Evolutionary conservation across 2,797 vertebrate genomes (phyloP).

Genomic region (Acestrorhynchus altus): DNA sequence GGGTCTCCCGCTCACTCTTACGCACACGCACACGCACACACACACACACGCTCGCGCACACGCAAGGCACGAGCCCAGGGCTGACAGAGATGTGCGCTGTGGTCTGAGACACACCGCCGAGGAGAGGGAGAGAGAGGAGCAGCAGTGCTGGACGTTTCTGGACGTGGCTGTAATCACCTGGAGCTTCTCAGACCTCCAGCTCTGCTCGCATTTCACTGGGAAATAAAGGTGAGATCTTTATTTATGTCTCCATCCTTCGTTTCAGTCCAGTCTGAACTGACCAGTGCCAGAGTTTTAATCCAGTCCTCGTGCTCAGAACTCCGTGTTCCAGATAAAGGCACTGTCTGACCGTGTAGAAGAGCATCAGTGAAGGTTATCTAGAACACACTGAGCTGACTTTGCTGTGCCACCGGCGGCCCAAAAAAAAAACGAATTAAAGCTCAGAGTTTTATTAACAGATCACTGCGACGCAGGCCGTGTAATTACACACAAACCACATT

Average conservation of each 20-base stretch:
- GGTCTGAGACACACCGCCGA: constrained; percentile 8
- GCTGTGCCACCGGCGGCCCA: not conserved
- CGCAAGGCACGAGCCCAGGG: not conserved
- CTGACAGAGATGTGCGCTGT: constrained; percentile 58
- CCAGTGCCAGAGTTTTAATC: no score
- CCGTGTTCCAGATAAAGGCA: no score
- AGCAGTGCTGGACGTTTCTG: constrained; percentile 25
- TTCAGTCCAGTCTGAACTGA: not conserved
- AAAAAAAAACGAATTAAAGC: constrained; percentile 36
- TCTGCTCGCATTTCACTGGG: not conserved
- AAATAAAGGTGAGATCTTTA: constrained; percentile 27
- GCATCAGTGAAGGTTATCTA: not conserved
- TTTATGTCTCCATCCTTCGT: not conserved
- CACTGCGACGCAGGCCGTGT: constrained; percentile 73
- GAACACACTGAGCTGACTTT: not conserved
- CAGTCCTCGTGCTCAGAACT: no score
- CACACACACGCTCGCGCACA: not conserved
- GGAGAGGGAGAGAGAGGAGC: not conserved
- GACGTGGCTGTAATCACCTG: constrained; percentile 25
- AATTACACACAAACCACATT: constrained; percentile 83
- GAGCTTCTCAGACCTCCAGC: constrained; percentile 1
- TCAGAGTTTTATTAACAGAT: constrained; percentile 75
- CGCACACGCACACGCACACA: not conserved
- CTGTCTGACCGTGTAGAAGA: not conserved
- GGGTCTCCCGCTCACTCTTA: constrained; percentile 69